Conservation (phyloP, 2,888 invertebrate species). For the Mongoloraphidia duomilia region DNA sequence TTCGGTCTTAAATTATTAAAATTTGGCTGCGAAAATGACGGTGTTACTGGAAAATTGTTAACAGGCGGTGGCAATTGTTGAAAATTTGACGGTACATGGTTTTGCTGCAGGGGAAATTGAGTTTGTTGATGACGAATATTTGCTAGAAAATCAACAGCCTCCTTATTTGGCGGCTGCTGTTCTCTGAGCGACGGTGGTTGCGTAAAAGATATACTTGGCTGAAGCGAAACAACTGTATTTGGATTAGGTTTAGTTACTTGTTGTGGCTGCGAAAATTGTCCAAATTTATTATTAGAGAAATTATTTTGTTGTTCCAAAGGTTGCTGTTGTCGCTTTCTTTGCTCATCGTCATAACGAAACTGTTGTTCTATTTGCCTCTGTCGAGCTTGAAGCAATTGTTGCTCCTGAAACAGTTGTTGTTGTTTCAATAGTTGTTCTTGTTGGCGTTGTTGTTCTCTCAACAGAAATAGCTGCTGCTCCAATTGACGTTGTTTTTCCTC, state of each 20-base stretch:
- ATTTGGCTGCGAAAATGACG: conserved; percentile 20
- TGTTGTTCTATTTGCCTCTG: conserved; percentile 18
- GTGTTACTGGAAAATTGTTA: conserved; percentile 18
- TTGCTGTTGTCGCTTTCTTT: conserved; percentile 4
- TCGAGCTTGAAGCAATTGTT: conserved; percentile 25
- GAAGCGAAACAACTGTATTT: conserved; percentile 29
- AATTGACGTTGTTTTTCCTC: background rate
- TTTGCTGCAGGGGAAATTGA: conserved; percentile 34
- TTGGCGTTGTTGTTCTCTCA: conserved; percentile 52
- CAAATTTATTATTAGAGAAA: conserved; percentile 23
- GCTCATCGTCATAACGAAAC: conserved; percentile 18
- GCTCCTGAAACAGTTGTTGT: conserved; percentile 45
- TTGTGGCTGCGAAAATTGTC: conserved; percentile 22
- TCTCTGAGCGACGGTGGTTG: conserved; percentile 17
- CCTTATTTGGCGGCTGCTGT: conserved; percentile 42
- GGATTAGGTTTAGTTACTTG: conserved; percentile 19
- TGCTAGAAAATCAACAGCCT: conserved; percentile 31
- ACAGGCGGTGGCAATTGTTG: conserved; percentile 25
- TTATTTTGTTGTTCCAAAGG: conserved; percentile 10
- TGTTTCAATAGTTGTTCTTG: conserved; percentile 53
- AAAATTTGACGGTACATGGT: conserved; percentile 30
- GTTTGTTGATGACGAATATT: conserved; percentile 29
- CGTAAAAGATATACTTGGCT: conserved; percentile 34
- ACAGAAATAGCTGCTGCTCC: conserved; percentile 29
- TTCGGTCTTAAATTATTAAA: conserved; percentile 17